These are phyloP conservation scores for Eulemur coronatus DNA, from an alignment of 2,797 vertebrate genomes.

Conservation along the genomic window DNA sequence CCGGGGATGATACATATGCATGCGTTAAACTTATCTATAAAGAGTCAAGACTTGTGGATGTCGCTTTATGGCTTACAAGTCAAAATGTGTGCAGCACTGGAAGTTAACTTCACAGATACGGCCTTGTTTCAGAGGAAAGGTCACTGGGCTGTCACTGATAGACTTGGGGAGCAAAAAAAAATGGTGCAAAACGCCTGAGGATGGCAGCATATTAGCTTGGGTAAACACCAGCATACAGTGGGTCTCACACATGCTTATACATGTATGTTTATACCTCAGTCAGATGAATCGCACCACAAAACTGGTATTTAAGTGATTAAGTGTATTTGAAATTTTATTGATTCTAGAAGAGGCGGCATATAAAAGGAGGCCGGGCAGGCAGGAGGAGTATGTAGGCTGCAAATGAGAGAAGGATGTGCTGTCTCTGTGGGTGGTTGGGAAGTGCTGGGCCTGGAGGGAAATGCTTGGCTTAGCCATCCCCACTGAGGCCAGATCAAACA, in stretches of 20 bases:
- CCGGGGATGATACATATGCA: constrained; percentile 51
- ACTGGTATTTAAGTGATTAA: constrained; percentile 40
- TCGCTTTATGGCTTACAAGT: constrained; percentile 61
- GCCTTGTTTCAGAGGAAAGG: constrained; percentile 43
- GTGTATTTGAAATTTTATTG: constrained; percentile 40
- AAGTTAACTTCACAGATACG: constrained; percentile 38
- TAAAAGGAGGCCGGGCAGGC: background rate
- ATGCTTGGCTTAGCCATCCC: background rate
- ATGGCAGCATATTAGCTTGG: background rate
- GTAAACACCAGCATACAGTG: background rate
- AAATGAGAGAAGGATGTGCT: background rate
- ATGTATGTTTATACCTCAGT: constrained; percentile 2
- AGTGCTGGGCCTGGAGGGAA: background rate
- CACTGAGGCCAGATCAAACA: background rate
- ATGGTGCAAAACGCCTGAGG: background rate
- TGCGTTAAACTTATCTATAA: constrained; percentile 65
- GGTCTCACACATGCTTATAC: background rate
- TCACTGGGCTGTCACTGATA: constrained; percentile 47
- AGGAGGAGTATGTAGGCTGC: background rate
- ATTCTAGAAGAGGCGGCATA: constrained; percentile 9
- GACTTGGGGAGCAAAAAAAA: background rate
- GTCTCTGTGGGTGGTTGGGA: background rate
- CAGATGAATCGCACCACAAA: background rate
- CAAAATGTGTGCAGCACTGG: constrained; percentile 1
- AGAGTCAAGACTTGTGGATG: constrained; percentile 50